Evolutionary conservation across 2,113 vertebrate genomes (phyloP).

Genomic region (Actenoides hombroni): DNA sequence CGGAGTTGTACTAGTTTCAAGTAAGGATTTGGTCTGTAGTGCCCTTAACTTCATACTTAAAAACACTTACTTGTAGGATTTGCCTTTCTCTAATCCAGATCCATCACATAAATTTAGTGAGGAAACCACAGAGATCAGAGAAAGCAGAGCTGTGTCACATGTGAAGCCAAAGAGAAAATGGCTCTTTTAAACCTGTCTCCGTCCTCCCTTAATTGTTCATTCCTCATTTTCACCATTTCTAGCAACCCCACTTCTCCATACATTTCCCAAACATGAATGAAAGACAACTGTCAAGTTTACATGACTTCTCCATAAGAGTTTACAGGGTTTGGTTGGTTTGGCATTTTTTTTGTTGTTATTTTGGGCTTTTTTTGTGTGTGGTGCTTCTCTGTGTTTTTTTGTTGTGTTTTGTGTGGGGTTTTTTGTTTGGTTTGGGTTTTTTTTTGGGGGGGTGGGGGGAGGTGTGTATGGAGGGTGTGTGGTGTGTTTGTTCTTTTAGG

Average conservation of each 20-base stretch:
- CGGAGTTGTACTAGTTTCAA: not conserved
- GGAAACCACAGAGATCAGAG: not conserved
- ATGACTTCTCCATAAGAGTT: not conserved
- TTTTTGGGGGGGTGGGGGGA: too few species aligned
- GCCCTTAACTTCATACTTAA: not conserved
- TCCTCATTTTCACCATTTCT: not conserved
- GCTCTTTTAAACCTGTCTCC: not conserved
- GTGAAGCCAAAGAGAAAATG: not conserved
- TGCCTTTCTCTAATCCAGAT: not conserved
- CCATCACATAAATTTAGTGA: not conserved
- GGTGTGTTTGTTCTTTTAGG: not conserved
- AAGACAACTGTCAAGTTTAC: not conserved
- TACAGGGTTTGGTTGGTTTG: not conserved
- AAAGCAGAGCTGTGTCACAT: not conserved
- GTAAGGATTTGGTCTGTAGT: not conserved
- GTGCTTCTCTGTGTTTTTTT: too few species aligned
- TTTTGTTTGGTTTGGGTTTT: too few species aligned
- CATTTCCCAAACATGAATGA: not conserved
- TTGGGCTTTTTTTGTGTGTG: too few species aligned
- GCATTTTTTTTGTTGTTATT: too few species aligned
- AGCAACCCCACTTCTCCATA: not conserved
- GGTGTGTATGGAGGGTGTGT: too few species aligned
- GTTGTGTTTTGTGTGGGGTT: not conserved
- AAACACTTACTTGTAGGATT: not conserved
- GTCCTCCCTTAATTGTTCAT: not conserved